Evolutionary conservation across 2,797 vertebrate genomes (phyloP), one percentile per base, ranked within the genome.

Genomic region (Nannoperca obscura): DNA sequence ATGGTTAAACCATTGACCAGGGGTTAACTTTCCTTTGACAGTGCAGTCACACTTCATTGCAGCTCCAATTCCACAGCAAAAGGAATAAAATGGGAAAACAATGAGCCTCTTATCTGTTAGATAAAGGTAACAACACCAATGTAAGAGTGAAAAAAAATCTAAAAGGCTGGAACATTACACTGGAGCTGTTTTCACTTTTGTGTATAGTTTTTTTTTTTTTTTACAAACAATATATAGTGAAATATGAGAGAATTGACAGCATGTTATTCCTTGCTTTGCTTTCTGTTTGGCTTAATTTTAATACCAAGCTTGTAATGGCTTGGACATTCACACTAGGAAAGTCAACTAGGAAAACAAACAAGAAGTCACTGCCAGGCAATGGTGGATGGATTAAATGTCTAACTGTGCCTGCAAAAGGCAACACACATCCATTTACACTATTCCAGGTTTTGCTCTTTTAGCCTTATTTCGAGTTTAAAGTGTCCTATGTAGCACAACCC

Each of bases 391-490:
- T 46, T 15, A 60, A 60, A 13, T 36, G 46, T 59, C 24, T 49
- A 17, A 68, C 63, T 42, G 57, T 27, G 52, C 0, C 55, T 66
- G 63, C n/a, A 54, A 61, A 20, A 36, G 36, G 15, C 20, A 36
- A 27, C 47, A 62, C n/a, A n/a, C n/a, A n/a, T n/a, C n/a, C n/a
- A n/a, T n/a, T n/a, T n/a, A n/a, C n/a, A n/a, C n/a, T n/a, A n/a
- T 2, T 59, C 54, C 63, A 76, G 46, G 42, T 61, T 53, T 62
- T 57, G n/a, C n/a, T 55, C 53, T 58, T 65, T 42, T 52, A 24
- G 15, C 46, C 42, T 59, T 20, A 27, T 71, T 65, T 52, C 53
- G 24, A 71, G 20, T 65, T 24, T 14, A 65, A 52, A 17, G 30
- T 47, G 30, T 53, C 60, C 50, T 22, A 5, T 64, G 53, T 40